Evolutionary conservation across 2,113 vertebrate species (phyloP).

Genomic region (Ondatra zibethicus): DNA sequence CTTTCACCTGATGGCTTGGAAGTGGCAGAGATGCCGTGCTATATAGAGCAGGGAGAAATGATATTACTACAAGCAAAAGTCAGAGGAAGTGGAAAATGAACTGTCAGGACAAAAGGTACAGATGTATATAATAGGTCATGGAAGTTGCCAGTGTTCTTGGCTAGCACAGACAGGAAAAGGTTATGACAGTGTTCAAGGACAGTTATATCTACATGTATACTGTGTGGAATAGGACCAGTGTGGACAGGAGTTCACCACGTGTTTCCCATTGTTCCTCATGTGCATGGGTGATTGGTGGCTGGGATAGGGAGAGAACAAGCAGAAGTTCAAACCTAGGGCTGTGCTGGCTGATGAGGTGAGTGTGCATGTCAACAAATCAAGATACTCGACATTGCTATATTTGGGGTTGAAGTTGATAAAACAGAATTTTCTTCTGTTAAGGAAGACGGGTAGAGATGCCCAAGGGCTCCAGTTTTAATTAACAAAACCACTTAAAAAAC

Average conservation of each 20-base stretch:
- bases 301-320: not conserved
- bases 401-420: not conserved
- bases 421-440: not conserved
- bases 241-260: not conserved
- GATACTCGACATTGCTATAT: not conserved
- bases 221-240: not conserved
- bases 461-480: not conserved
- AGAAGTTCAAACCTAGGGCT: not conserved
- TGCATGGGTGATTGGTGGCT: not conserved
- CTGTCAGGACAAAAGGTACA: not conserved
- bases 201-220: not conserved
- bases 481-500: not conserved
- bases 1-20: not conserved
- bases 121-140: not conserved
- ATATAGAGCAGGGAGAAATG: not conserved
- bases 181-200: not conserved
- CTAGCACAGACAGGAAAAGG: not conserved
- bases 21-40: not conserved
- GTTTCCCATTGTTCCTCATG: not conserved
- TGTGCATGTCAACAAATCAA: not conserved
- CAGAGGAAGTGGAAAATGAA: slow-evolving; percentile 27
- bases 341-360: not conserved
- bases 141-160: slow-evolving; percentile 23
- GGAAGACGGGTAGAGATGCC: not conserved
- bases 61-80: not conserved